Base-by-base conservation (phyloP, 2,113 vertebrate genomes). In the Lycocorax pyrrhopterus region DNA sequence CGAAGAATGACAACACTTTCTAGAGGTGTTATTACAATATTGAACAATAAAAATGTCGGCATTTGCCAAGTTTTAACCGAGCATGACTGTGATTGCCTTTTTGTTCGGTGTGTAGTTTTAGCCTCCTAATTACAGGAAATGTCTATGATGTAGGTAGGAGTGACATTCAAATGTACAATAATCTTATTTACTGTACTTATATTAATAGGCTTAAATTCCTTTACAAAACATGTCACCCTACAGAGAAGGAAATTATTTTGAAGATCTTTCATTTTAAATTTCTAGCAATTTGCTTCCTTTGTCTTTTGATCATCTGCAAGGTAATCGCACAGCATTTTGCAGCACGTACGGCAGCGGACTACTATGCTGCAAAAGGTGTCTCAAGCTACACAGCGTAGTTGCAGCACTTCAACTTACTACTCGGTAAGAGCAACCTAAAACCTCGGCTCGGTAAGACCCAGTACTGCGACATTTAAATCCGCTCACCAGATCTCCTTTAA, bases 201-300 rank as follows among this genome's bases (percentile, higher is more conserved):
- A 85, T 84, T 91, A 96, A 94, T 87, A 90, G 63, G 51, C 81
- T 80, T 94, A 95, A 93, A 94, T 84, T 82, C 88, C 63, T 90
- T 66, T 63, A 32, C 67, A 79, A 84, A 91, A 52, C 3, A 37
- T 2, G 11, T 49, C 84, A 49, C 32, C 64, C 63, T 14, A 46
- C 22, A n/a, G 46, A 82, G 72, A 47, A 74, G 13, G 53, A 78
- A 92, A 67, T 33, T 17, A 37, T 80, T 89, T 62, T 88, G 44
- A 79, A 84, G 73, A 47, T 32, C 49, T 18, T 77, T 67, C 6
- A 33, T 35, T 88, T 81, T 13, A 32, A 35, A 43, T 64, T 46
- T 33, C 25, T 3, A 83, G 53, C n/a, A 44, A 12, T 29, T 94
- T 13, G 16, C 16, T 80, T 56, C 27, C 35, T 32, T 46, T 7